Percentiles rank a stretch among this genome's conserved stretches.
Evolutionary conservation across 2,797 vertebrate genomes (phyloP).

Genomic region (Loriculus beryllinus): DNA sequence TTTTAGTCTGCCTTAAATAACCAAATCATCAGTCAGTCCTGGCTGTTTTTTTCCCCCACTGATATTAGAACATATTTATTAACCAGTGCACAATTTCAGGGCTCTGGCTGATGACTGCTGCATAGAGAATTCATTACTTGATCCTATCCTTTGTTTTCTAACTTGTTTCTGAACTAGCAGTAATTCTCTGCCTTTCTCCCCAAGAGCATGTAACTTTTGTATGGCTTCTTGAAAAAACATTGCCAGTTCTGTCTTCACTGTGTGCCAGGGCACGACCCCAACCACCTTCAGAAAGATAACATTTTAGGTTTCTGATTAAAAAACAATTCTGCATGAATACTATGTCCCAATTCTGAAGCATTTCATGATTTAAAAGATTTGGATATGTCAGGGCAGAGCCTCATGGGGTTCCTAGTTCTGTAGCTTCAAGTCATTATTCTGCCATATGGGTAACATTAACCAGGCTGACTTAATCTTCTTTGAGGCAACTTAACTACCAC

Average conservation of each 20-base stretch:
- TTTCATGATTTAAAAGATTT: not conserved
- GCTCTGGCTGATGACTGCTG: not conserved
- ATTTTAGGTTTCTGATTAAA: not conserved
- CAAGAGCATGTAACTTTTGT: rapidly evolving
- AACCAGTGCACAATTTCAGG: not conserved
- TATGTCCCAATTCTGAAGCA: not conserved
- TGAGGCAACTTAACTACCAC: not conserved
- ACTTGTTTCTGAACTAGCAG: not conserved
- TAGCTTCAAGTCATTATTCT: not conserved
- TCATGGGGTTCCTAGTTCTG: not conserved
- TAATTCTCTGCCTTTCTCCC: not conserved
- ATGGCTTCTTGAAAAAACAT: not conserved
- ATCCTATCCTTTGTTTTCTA: not conserved
- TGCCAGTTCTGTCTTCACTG: not conserved
- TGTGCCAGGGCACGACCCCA: not conserved
- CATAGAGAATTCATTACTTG: not conserved
- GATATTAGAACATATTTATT: not conserved
- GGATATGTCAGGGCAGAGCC: not conserved
- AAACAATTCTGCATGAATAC: not conserved
- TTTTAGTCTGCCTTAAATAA: not conserved
- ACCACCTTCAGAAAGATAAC: not conserved
- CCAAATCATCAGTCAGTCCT: not conserved
- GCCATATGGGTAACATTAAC: not conserved
- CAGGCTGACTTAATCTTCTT: not conserved
- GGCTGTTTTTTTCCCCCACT: not conserved